Evolutionary conservation across 64 coral and sea anemone genomes (phyloP).

Genomic region (Montipora sp.): DNA sequence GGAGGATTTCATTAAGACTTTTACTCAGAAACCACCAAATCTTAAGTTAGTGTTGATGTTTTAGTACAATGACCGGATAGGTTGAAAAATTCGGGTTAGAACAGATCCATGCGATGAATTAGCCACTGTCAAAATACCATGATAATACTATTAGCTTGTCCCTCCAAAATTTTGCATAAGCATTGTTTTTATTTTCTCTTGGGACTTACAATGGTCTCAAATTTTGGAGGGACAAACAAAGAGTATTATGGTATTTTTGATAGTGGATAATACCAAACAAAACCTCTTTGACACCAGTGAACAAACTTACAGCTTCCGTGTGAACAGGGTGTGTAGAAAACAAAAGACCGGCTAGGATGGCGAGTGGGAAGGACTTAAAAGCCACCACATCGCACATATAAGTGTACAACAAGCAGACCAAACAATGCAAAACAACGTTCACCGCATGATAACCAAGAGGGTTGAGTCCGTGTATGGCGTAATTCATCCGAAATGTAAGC

Average conservation of each 20-base stretch:
- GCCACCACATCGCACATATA: slow-evolving; percentile 49
- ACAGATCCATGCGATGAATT: too few relatives aligned
- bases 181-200: too few relatives aligned
- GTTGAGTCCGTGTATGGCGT: slow-evolving; percentile 62
- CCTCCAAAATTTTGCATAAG: too few relatives aligned
- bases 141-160: too few relatives aligned
- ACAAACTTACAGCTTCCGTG: slow-evolving; percentile 86
- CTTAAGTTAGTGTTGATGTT: not conserved
- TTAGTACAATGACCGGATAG: not conserved
- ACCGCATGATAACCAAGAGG: slow-evolving; percentile 79
- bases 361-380: slow-evolving; percentile 51
- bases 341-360: slow-evolving; percentile 59
- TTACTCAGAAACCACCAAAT: not conserved
- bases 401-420: slow-evolving; percentile 74
- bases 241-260: too few relatives aligned
- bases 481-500: slow-evolving; percentile 87
- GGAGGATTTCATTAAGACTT: too few relatives aligned
- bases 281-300: not conserved
- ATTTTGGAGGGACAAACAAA: too few relatives aligned
- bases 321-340: slow-evolving; percentile 96
- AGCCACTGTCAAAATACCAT: too few relatives aligned
- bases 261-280: not conserved
- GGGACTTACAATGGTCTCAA: too few relatives aligned
- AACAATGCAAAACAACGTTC: slow-evolving; percentile 72
- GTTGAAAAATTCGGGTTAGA: not conserved